These are phyloP conservation scores for Caracal caracal DNA, from an alignment of 2,113 vertebrate genomes.

Conservation along the genomic window DNA sequence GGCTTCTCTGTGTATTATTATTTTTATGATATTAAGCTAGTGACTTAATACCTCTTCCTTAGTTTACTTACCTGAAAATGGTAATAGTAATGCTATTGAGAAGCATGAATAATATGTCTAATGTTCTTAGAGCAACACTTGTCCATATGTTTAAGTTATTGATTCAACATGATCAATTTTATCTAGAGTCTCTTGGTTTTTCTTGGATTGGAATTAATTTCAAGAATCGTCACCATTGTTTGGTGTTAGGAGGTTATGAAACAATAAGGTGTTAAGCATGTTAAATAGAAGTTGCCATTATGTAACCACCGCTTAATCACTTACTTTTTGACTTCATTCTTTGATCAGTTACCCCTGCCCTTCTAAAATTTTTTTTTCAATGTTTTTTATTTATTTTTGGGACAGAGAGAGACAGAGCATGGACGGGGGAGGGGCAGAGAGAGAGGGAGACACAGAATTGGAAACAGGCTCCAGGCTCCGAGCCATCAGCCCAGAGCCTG, in stretches of 20 bases:
- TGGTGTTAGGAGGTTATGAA: background rate
- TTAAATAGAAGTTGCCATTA: background rate
- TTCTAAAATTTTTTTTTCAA: too few relatives aligned
- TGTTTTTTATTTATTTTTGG: too few relatives aligned
- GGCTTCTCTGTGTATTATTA: background rate
- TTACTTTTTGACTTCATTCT: background rate
- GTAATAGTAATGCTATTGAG: background rate
- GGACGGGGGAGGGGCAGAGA: too few relatives aligned
- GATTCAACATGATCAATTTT: background rate
- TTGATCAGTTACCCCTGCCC: background rate
- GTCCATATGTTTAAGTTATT: background rate
- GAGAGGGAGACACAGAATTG: too few relatives aligned
- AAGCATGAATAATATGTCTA: background rate
- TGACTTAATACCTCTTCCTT: background rate
- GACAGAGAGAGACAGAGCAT: too few relatives aligned
- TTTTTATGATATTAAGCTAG: background rate
- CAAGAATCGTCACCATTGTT: background rate
- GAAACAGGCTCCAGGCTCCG: too few relatives aligned
- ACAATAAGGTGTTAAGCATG: background rate
- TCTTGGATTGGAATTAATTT: constrained; percentile 4
- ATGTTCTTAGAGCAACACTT: background rate
- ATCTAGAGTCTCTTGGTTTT: background rate
- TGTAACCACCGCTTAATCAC: background rate
- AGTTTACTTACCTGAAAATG: background rate
- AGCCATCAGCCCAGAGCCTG: too few relatives aligned